These are phyloP conservation scores for Microcebus jonahi DNA, from an alignment of 2,113 vertebrate genomes.

Conservation along the genomic window DNA sequence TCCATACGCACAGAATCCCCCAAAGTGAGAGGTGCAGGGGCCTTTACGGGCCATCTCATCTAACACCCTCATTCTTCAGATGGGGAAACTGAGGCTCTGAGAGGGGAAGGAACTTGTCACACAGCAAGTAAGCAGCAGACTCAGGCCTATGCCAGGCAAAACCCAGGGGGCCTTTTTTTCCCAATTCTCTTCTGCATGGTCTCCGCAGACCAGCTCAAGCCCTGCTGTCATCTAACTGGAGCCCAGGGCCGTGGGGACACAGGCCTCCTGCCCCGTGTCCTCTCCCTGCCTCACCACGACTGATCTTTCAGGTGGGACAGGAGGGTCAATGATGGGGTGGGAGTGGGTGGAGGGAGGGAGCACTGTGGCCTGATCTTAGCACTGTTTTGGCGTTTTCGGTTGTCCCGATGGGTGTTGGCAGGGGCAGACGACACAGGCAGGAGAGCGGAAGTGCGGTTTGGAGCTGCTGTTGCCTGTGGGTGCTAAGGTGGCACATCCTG, in stretches of 20 bases:
- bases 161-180: not conserved
- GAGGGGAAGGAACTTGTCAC: not conserved
- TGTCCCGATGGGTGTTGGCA: not conserved
- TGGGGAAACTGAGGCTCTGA: not conserved
- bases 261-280: not conserved
- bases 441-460: not conserved
- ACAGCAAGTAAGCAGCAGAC: not conserved
- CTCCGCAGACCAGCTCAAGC: not conserved
- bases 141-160: not conserved
- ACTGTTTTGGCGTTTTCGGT: not conserved
- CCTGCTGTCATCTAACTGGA: not conserved
- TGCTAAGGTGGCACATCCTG: rapidly evolving
- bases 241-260: not conserved
- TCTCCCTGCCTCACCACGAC: rapidly evolving
- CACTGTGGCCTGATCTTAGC: not conserved
- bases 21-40: not conserved
- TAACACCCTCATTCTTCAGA: not conserved
- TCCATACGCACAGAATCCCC: not conserved
- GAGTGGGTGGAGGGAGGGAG: not conserved
- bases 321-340: not conserved
- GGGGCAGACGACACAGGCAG: rapidly evolving
- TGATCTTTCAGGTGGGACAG: too few species aligned
- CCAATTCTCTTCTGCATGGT: not conserved
- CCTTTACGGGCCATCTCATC: not conserved
- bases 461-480: not conserved